Evolutionary conservation across 2,888 invertebrate species (phyloP).

Genomic region (Drosophila monieri): DNA sequence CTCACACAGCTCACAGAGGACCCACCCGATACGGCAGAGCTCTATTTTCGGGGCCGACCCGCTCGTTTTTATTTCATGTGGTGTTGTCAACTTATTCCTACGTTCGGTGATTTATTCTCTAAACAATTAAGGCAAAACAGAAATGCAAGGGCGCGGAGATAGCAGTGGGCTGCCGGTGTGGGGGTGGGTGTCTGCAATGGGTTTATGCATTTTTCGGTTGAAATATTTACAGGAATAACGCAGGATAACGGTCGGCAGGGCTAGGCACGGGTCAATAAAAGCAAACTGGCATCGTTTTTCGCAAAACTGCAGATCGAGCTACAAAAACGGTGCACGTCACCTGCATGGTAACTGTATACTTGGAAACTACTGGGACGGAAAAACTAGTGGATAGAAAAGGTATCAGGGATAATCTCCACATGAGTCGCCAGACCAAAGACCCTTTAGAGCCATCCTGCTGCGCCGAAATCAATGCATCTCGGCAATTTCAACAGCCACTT

Average conservation of each 20-base stretch:
- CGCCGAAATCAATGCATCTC: conserved; percentile 7
- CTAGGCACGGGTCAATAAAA: conserved; percentile 39
- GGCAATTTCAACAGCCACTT: background rate
- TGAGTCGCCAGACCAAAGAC: conserved; percentile 9
- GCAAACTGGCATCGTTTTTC: conserved; percentile 17
- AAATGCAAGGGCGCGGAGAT: conserved; percentile 5
- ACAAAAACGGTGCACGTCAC: background rate
- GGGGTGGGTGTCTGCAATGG: conserved; percentile 32
- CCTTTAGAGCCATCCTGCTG: conserved; percentile 1
- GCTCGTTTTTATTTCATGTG: conserved; percentile 67
- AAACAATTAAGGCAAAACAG: conserved; percentile 75
- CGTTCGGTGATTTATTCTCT: conserved; percentile 73
- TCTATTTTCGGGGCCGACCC: conserved; percentile 49
- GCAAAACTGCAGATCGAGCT: conserved; percentile 5
- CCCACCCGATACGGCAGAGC: conserved; percentile 22
- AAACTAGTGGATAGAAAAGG: background rate
- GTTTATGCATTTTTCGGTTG: conserved; percentile 74
- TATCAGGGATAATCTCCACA: conserved; percentile 3
- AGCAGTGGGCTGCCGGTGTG: conserved; percentile 13
- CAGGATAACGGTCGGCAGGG: conserved; percentile 54
- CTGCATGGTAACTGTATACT: background rate
- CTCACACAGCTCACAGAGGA: background rate
- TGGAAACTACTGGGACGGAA: background rate
- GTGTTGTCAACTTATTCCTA: conserved; percentile 74
- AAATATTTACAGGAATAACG: conserved; percentile 70